Evolutionary conservation across 2,888 invertebrate species (phyloP), one percentile per base, ranked within the genome.

Genomic region (Pilophorus perplexus): DNA sequence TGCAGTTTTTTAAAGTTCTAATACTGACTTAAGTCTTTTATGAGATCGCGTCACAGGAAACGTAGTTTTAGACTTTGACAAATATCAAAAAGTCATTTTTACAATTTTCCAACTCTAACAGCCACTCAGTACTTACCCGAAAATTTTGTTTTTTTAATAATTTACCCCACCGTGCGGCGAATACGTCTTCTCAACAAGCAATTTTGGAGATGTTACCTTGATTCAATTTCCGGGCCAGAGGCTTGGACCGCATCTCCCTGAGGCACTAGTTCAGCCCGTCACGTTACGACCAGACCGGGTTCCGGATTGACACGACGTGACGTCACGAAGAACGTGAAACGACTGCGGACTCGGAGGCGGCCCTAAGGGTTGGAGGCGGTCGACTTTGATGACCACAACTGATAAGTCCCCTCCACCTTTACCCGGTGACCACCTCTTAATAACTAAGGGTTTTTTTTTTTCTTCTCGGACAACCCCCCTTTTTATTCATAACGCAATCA

Each of bases 221-320:
- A 14, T 57, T 62, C 27, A 68, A 57, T 25, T 64, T 68, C 50
- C 68, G 62, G 8, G 68, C 68, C 14, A 68, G 44, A n/a, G 68
- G 68, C 42, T 68, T 68, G 25, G 68, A 68, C 25, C 68, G 64
- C 68, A 68, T 68, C 38, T 25, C 44, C n/a, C n/a, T n/a, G n/a
- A n/a, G n/a, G n/a, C n/a, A n/a, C n/a, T n/a, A 12, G 33, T 33
- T 33, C 6, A 33, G 33, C 20, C 10, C 40, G 14, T 4, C 3
- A 25, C 33, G 37, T 23, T 23, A 23, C 14, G 3, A 14, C 14
- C 1, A 3, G 23, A n/a, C n/a, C n/a, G n/a, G n/a, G n/a, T n/a
- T n/a, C n/a, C n/a, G 8, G 5, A 25, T 6, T 12, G 6, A 14
- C 25, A 42, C 5, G 42, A 12, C 44, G 55, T 52, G 55, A 22